These are phyloP conservation scores for Calyptomena viridis DNA, from an alignment of 2,113 vertebrate species.

Conservation along the genomic window DNA sequence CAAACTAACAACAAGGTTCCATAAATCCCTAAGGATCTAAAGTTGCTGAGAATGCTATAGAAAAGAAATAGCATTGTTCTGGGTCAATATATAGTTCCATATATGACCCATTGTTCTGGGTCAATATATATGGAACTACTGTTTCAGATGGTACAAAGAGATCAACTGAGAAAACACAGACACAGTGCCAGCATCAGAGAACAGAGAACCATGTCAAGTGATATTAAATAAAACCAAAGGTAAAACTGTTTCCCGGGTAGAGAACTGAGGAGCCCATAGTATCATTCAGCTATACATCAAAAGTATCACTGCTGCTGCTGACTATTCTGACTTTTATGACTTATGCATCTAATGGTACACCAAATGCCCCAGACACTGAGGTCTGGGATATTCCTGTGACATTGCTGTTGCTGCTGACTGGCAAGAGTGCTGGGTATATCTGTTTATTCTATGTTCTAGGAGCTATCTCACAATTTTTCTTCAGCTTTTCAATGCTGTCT, in stretches of 20 bases:
- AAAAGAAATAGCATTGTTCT: neutral
- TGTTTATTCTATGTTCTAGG: neutral
- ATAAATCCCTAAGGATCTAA: neutral
- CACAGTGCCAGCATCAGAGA: neutral
- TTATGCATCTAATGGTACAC: neutral
- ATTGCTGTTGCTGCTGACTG: neutral
- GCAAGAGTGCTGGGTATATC: fast-evolving
- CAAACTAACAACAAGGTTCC: neutral
- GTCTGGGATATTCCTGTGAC: neutral
- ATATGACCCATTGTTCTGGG: too few relatives aligned
- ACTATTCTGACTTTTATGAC: neutral
- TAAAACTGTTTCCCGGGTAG: neutral
- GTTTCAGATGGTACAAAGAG: neutral
- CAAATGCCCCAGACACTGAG: neutral
- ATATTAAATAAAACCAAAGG: too few relatives aligned
- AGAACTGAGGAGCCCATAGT: neutral
- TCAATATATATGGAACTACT: neutral
- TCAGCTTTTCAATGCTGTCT: neutral
- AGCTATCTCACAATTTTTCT: neutral
- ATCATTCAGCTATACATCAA: neutral
- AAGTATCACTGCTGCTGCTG: neutral
- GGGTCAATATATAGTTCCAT: too few relatives aligned
- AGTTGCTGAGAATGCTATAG: neutral
- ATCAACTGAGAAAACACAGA: neutral
- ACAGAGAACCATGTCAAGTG: too few relatives aligned